Evolutionary conservation across 2,888 invertebrate genomes (phyloP).

Genomic region (Monochamus alternatus): DNA sequence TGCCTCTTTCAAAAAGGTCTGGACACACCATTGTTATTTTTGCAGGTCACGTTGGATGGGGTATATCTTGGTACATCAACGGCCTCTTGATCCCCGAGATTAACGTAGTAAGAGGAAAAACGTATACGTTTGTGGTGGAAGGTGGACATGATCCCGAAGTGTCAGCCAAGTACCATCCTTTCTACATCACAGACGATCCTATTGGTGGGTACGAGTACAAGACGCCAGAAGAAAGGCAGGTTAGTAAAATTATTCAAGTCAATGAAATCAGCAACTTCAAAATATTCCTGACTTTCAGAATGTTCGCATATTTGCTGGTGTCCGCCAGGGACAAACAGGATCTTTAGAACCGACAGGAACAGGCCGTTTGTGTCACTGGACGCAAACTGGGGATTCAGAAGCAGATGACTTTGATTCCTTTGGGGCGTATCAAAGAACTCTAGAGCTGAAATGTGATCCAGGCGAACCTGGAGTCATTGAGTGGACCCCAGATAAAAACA

Average conservation of each 20-base stretch:
- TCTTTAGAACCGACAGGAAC: constrained; percentile 82
- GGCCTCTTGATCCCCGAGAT: constrained; percentile 93
- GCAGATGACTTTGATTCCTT: constrained; percentile 91
- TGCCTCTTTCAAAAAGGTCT: no score
- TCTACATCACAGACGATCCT: constrained; percentile 93
- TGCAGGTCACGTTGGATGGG: constrained; percentile 93
- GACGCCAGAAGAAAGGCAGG: constrained; percentile 85
- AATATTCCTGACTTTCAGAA: constrained; percentile 72
- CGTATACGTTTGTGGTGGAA: constrained; percentile 91
- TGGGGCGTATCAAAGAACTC: constrained; percentile 90
- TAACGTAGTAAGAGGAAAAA: constrained; percentile 88
- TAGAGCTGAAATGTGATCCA: constrained; percentile 87
- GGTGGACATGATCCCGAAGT: constrained; percentile 86
- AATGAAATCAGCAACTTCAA: no score
- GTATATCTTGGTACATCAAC: constrained; percentile 95
- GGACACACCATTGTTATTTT: constrained; percentile 18
- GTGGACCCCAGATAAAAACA: constrained; percentile 89
- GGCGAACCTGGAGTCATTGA: constrained; percentile 89
- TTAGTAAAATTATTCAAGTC: constrained; percentile 65
- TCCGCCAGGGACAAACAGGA: constrained; percentile 80
- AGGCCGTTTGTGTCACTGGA: constrained; percentile 92
- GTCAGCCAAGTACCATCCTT: constrained; percentile 92
- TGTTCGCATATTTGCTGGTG: constrained; percentile 88
- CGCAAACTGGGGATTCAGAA: constrained; percentile 81
- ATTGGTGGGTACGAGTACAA: constrained; percentile 93